phyloP scores from a whole-genome alignment of 2,888 invertebrate genomes.

The Papilio elwesi region DNA sequence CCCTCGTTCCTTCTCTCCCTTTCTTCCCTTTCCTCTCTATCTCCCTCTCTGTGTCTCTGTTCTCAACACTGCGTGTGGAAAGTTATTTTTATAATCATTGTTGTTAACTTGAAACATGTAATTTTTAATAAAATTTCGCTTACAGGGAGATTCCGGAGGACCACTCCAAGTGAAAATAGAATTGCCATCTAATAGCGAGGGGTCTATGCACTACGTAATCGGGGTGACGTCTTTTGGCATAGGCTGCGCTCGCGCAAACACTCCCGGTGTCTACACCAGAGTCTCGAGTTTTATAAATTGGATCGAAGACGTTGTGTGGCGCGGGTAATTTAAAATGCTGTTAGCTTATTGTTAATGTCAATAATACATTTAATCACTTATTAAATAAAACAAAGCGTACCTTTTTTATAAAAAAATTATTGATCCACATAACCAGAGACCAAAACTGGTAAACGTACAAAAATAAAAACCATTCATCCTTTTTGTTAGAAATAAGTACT shows the following conservation, averaged over 20 bases:
- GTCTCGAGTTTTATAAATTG: slow-evolving; percentile 66
- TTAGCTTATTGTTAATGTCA: not conserved
- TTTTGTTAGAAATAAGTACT: too few species aligned
- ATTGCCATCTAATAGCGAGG: slow-evolving; percentile 47
- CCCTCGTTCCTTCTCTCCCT: too few species aligned
- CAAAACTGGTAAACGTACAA: too few species aligned
- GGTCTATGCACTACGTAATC: slow-evolving; percentile 60
- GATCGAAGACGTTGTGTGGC: slow-evolving; percentile 70
- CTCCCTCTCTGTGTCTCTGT: not conserved
- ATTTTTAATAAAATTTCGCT: not conserved
- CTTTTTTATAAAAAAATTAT: too few species aligned
- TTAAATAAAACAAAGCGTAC: not conserved
- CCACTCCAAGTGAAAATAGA: slow-evolving; percentile 81
- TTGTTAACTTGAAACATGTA: not conserved
- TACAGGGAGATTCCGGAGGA: slow-evolving; percentile 74
- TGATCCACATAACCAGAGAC: too few species aligned
- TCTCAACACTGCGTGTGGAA: not conserved
- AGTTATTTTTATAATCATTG: not conserved
- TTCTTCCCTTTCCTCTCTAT: too few species aligned
- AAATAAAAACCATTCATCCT: too few species aligned
- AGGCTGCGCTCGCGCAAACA: slow-evolving; percentile 61
- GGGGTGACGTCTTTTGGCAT: slow-evolving; percentile 70
- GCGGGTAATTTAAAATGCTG: not conserved
- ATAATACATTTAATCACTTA: not conserved
- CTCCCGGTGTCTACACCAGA: slow-evolving; percentile 67